Percentiles rank a stretch among this genome's conserved stretches.
phyloP scores from a whole-genome alignment of 2,797 vertebrate genomes.

The Hozukius guyotensis region DNA sequence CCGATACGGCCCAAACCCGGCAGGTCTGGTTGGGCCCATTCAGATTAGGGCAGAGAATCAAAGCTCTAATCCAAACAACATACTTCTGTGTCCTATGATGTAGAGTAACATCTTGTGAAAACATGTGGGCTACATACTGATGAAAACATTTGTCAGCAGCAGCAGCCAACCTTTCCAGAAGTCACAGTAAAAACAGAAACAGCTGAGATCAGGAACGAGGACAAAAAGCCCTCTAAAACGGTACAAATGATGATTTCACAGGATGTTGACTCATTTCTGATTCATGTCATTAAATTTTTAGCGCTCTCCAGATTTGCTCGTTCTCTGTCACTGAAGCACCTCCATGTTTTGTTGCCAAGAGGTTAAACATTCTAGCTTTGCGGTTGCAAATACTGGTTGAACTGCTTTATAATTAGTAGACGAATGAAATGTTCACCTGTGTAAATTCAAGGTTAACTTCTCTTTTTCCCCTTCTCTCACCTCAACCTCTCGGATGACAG shows the following conservation, averaged over 20 bases:
- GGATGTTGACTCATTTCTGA: constrained; percentile 16
- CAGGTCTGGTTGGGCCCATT: no score
- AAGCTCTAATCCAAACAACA: background rate
- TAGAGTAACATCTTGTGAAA: background rate
- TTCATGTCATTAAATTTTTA: background rate
- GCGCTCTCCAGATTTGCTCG: background rate
- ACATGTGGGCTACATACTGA: background rate
- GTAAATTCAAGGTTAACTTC: constrained; percentile 19
- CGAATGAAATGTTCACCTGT: background rate
- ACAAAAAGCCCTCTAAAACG: background rate
- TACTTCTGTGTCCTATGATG: background rate
- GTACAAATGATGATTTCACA: background rate
- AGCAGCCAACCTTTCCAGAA: background rate
- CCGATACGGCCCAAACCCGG: no score
- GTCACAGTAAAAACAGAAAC: background rate
- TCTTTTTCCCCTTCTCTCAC: background rate
- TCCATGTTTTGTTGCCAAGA: background rate
- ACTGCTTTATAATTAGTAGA: background rate
- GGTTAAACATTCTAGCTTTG: background rate
- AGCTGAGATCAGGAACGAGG: background rate
- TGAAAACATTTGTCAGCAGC: background rate
- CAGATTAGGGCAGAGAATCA: background rate
- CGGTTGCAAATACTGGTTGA: background rate
- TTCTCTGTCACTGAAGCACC: background rate
- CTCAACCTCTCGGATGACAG: constrained; percentile 10